Conservation (phyloP, 2,797 vertebrate species). For the Sebastes hubbsi region DNA sequence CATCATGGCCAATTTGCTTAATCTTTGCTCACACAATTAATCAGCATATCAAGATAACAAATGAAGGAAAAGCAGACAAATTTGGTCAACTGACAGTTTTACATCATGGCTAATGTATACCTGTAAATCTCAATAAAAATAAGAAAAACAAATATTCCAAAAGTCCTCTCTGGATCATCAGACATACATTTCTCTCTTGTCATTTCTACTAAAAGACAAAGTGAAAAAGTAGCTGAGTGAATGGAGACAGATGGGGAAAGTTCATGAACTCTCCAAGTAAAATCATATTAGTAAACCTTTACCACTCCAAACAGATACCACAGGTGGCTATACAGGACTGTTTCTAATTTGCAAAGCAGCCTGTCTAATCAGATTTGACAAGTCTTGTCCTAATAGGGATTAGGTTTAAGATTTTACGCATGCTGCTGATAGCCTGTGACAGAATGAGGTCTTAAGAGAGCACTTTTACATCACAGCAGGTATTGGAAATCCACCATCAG, state of each 20-base stretch:
- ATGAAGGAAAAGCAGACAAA: neutral
- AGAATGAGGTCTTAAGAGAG: conserved; percentile 54
- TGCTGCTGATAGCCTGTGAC: conserved; percentile 63
- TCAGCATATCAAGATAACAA: conserved; percentile 72
- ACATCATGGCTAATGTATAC: neutral
- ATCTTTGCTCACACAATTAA: conserved; percentile 89
- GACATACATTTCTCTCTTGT: neutral
- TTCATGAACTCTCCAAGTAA: conserved; percentile 6
- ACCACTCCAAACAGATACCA: conserved; percentile 30
- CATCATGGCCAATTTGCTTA: conserved; percentile 90
- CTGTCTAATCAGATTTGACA: conserved; percentile 87
- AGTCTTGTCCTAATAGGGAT: conserved; percentile 87
- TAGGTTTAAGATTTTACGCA: conserved; percentile 78
- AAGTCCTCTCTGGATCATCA: neutral
- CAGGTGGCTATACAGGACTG: conserved; percentile 60
- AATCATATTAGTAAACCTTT: conserved; percentile 11
- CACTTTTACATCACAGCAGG: conserved; percentile 61
- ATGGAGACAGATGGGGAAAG: neutral
- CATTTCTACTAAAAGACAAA: neutral
- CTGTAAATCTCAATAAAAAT: neutral
- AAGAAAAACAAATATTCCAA: neutral
- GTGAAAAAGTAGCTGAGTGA: neutral
- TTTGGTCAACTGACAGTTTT: neutral
- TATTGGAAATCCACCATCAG: conserved; percentile 29
- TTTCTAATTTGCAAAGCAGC: conserved; percentile 76